A percentile compares a stretch with the other conserved stretches of the same genome.
phyloP scores from a whole-genome alignment of 2,113 vertebrate species.

The Empidonax traillii region DNA sequence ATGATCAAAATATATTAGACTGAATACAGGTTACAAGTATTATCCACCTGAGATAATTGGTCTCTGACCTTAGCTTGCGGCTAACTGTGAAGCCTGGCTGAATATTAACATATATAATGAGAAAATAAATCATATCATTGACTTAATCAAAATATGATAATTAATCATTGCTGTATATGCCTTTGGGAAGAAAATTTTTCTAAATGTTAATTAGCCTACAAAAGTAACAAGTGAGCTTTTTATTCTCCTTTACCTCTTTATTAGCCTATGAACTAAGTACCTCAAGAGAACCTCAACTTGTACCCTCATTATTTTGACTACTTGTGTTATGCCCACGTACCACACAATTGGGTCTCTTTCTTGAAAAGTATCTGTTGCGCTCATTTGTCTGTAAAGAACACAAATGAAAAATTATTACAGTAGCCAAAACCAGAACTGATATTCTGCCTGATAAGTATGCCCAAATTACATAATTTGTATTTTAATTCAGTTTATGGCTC shows the following conservation, averaged over 20 bases:
- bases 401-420: background rate
- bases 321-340: background rate
- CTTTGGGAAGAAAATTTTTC: slow-evolving; percentile 10
- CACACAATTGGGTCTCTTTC: background rate
- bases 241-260: slow-evolving; percentile 31
- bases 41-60: background rate
- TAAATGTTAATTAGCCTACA: slow-evolving; percentile 47
- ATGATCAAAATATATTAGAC: background rate
- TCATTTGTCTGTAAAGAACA: background rate
- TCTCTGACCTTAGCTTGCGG: background rate
- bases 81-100: background rate
- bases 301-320: background rate
- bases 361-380: background rate
- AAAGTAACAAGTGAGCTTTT: slow-evolving; percentile 22
- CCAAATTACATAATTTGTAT: background rate
- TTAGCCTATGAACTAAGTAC: background rate
- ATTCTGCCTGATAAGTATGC: background rate
- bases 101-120: slow-evolving; percentile 21
- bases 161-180: slow-evolving; percentile 46
- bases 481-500: background rate
- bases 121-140: slow-evolving; percentile 17
- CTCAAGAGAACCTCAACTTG: background rate
- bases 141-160: slow-evolving; percentile 59
- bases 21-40: background rate
- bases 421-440: background rate